Conservation (phyloP, 2,113 vertebrate species). For the Taurulus bubalis region DNA sequence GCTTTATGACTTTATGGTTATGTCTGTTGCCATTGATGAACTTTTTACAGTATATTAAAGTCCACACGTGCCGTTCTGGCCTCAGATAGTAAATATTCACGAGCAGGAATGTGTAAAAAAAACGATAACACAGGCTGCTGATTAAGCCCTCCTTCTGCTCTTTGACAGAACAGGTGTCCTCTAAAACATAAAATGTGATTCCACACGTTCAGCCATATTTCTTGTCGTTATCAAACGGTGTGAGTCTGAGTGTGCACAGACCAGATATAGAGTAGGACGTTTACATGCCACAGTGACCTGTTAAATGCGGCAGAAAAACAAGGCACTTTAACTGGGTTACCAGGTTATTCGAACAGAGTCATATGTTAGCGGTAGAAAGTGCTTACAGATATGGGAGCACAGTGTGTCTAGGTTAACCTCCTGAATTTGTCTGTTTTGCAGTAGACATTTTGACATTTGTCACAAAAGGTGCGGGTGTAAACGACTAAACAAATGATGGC, state of each 20-base stretch:
- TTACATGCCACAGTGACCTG: constrained; percentile 45
- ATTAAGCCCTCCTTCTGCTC: background rate
- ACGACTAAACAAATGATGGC: background rate
- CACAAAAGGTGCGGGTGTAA: background rate
- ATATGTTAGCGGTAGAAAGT: background rate
- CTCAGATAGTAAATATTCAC: constrained; percentile 11
- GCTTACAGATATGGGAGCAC: background rate
- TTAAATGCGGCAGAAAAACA: constrained; percentile 8
- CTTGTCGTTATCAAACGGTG: background rate
- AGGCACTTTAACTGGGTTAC: constrained; percentile 9
- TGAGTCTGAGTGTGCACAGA: background rate
- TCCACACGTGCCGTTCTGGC: background rate
- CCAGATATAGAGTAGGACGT: constrained; percentile 13
- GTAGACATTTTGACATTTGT: background rate
- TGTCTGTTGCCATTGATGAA: constrained; percentile 31
- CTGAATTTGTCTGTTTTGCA: background rate
- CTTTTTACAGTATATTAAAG: constrained; percentile 12
- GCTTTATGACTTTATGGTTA: constrained; percentile 14
- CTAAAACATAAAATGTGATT: background rate
- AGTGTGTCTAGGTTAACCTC: background rate
- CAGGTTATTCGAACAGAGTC: constrained; percentile 29
- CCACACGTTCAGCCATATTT: background rate
- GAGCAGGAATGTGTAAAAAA: background rate
- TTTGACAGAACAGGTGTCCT: background rate
- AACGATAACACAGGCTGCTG: background rate